phyloP scores from a whole-genome alignment of 2,797 vertebrate species.

The Gymnothorax reevesii region DNA sequence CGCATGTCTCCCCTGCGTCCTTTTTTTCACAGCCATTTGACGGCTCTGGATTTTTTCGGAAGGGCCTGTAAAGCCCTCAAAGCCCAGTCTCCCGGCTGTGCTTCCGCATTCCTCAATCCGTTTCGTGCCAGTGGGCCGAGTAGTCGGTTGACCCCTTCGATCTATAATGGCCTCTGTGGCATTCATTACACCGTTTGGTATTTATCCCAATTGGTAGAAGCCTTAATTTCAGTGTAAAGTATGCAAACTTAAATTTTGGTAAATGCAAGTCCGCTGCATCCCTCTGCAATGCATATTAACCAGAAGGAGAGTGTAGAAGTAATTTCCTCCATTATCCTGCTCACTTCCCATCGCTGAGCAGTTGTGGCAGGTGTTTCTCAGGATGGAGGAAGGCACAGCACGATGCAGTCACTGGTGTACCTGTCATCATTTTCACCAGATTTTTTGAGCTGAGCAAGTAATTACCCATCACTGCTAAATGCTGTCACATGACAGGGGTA shows the following conservation, averaged over 20 bases:
- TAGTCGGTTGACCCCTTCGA: not conserved
- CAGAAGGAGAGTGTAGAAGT: not conserved
- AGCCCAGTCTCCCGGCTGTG: not conserved
- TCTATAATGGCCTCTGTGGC: not conserved
- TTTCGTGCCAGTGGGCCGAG: no score
- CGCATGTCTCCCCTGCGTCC: not conserved
- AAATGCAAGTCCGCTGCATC: not conserved
- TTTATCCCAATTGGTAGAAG: not conserved
- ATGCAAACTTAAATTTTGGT: not conserved
- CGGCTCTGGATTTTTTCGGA: not conserved
- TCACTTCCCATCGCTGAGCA: not conserved
- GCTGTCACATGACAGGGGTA: not conserved
- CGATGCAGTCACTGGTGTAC: not conserved
- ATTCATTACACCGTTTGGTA: not conserved
- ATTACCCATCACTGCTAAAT: not conserved
- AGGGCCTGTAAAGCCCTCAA: not conserved
- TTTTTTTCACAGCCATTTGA: not conserved
- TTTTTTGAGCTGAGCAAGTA: not conserved
- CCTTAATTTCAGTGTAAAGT: not conserved
- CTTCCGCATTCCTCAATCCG: not conserved
- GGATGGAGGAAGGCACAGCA: not conserved
- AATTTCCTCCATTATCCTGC: not conserved
- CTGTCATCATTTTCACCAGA: not conserved
- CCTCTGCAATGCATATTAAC: not conserved
- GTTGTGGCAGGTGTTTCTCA: not conserved